Conservation (phyloP, 2,888 invertebrate species). For the Diogma glabrata region DNA sequence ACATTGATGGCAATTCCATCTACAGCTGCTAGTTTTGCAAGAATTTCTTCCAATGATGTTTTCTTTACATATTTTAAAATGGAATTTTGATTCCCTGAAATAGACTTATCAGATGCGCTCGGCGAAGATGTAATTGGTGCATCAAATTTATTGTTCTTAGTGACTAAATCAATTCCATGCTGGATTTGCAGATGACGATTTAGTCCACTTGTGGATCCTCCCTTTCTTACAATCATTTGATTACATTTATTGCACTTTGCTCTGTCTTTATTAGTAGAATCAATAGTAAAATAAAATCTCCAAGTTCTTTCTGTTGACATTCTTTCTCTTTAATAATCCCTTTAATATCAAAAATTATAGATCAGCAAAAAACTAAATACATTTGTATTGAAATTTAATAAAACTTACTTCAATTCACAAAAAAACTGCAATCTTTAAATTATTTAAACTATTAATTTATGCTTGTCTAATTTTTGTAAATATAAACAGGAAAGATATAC, state of each 20-base stretch:
- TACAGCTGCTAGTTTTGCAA: not conserved
- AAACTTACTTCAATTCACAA: too few relatives aligned
- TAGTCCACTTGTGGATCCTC: not conserved
- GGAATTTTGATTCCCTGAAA: conserved; percentile 9
- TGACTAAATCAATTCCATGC: conserved; percentile 1
- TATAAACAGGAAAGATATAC: too few relatives aligned
- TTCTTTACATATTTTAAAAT: conserved; percentile 7
- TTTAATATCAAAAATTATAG: not conserved
- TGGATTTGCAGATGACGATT: not conserved
- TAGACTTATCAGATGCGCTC: not conserved
- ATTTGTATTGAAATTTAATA: too few relatives aligned
- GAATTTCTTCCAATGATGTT: conserved; percentile 1
- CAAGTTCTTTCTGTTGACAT: not conserved
- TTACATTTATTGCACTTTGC: conserved; percentile 1
- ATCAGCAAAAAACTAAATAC: not conserved
- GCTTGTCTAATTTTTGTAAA: too few relatives aligned
- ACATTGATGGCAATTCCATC: not conserved
- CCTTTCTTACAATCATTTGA: conserved; percentile 1
- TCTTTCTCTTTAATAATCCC: not conserved
- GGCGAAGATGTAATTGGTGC: conserved; percentile 1
- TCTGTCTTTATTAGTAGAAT: conserved; percentile 5
- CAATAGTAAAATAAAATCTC: conserved; percentile 5
- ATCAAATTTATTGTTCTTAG: conserved; percentile 3
- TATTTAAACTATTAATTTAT: too few relatives aligned
- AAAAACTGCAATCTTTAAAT: too few relatives aligned